Base-by-base conservation (phyloP, 1,140 invertebrate genomes). In the Leptopilina boulardi region DNA sequence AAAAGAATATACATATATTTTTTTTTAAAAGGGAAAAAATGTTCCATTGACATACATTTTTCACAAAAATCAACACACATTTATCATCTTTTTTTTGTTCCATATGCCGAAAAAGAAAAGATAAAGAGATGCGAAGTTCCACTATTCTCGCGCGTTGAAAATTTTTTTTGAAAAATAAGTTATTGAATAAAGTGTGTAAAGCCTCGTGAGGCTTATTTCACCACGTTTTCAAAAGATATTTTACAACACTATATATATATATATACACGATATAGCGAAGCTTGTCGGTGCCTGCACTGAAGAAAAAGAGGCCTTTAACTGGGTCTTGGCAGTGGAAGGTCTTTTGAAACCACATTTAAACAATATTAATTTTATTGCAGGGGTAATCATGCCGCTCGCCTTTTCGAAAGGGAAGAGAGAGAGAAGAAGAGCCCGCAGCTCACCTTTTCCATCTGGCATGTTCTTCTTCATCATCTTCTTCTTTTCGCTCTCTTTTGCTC, bases 341-440 rank as follows among this genome's bases (percentile, higher is more conserved):
- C 59, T 30, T 66, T 66, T 13, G 26, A 66, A 66, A 66, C 59
- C 59, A 23, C 59, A 66, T 66, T 66, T 66, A 66, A 66, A 66
- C 59, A 66, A 66, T 66, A 66, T 66, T 66, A 66, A 66, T 66
- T 66, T 66, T 66, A 66, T 66, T 66, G 59, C 59, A n/a, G 59
- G 59, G 59, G 59, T 66, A 66, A 66, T 66, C 59, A 66, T 23
- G 26, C 23, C 59, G 59, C 59, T 34, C 30, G 34, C 34, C 34
- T 4, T 9, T 38, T 34, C 21, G 26, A 66, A 66, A 30, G 15
- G 2, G 1, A n/a, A 44, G 42, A n/a, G 13, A 38, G 34, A 38
- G 13, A 51, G 47, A 11, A 15, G 42, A 15, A n/a, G 18, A 18
- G 2, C 47, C 3, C 47, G 15, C 44, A 15, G 44, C 44, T 47